Evolutionary conservation across 1,140 invertebrate genomes (phyloP), one percentile per base, ranked within the genome.

Genomic region (Solen grandis): DNA sequence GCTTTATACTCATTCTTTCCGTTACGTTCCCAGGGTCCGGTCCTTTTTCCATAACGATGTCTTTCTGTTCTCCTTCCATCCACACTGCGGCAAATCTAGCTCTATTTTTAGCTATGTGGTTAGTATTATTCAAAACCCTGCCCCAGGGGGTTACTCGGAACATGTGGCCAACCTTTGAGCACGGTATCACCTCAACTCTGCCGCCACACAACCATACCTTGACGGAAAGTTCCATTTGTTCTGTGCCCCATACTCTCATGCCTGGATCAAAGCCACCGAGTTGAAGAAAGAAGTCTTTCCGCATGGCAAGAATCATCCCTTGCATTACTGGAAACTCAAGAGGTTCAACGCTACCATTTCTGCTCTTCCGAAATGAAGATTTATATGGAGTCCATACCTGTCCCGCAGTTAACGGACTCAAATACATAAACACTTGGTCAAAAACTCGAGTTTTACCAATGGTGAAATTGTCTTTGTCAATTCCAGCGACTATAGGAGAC

Each of bases 141-240:
- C 63, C 33, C 72, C 72, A 74, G 2, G 72, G 72, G 5, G 72
- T 36, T 19, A 8, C 8, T 46, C 72, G 22, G 27, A 62, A 74
- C 16, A 74, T 5, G 50, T 99, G 99, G 0, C 97, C 99, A 0
- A 99, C 98, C 89, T 97, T 96, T 10, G 97, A 99, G 91, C 99
- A 99, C 0, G 98, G 97, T 0, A 96, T 95, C 55, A 99, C 99
- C 92, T 99, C 96, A 0, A 99, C 95, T 62, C 94, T 94, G 0
- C 98, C 98, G 0, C 98, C 98, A 89, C 98, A 99, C 92, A 98
- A 97, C 98, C 98, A 99, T 22, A 96, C 97, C 96, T 99, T 99
- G 91, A 99, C 99, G 0, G 98, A 99, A 13, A 99, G 59, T 97
- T 98, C 98, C 97, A 99, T 99, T 98, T 99, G 99, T 93, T 99